Percentiles rank a stretch among this genome's conserved stretches.
Evolutionary conservation across 2,113 vertebrate genomes (phyloP).

Genomic region (Myodes glareolus): DNA sequence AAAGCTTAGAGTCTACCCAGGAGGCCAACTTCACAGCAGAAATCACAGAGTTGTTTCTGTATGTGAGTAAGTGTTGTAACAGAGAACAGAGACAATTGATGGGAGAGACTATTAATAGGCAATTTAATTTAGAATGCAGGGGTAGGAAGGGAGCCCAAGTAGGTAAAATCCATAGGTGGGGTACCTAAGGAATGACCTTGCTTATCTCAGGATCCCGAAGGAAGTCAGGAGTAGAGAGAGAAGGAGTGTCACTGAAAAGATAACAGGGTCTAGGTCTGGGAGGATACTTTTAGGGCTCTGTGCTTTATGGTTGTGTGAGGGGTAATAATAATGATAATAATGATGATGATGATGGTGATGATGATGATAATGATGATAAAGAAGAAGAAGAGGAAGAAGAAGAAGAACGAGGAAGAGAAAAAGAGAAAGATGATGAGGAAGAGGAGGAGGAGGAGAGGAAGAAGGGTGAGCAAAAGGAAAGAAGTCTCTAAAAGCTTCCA

Average conservation of each 20-base stretch:
- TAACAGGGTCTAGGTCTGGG: neutral
- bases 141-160: neutral
- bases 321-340: too few species aligned
- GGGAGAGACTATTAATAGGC: neutral
- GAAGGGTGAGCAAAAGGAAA: neutral
- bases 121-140: neutral
- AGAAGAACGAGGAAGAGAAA: neutral
- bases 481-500: neutral
- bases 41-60: neutral
- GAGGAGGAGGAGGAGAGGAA: neutral
- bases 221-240: too few species aligned
- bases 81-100: neutral
- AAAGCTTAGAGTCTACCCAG: neutral
- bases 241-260: accelerated
- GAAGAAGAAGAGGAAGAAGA: too few species aligned
- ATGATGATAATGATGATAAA: too few species aligned
- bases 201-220: neutral
- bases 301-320: neutral
- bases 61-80: neutral
- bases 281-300: neutral
- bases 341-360: too few species aligned
- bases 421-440: neutral
- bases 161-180: neutral
- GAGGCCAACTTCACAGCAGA: neutral
- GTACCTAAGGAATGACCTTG: neutral